phyloP scores from a whole-genome alignment of 2,888 invertebrate species.

The Megastigmus dorsalis region DNA sequence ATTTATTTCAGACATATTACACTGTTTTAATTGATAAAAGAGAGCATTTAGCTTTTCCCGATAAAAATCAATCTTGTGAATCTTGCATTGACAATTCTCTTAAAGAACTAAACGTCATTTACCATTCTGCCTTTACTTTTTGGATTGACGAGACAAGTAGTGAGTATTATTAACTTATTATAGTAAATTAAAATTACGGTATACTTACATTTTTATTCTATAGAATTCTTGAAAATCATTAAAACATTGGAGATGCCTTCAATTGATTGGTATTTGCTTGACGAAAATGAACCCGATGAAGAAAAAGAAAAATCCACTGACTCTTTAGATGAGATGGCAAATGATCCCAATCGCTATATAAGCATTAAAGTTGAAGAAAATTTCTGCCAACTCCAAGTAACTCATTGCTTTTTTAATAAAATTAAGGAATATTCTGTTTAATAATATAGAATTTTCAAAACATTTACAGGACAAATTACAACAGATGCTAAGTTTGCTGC shows the following conservation, averaged over 20 bases:
- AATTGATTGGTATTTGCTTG: constrained; percentile 23
- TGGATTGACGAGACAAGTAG: constrained; percentile 42
- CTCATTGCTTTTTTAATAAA: constrained; percentile 6
- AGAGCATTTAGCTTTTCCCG: constrained; percentile 3
- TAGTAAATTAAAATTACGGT: background rate
- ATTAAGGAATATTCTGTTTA: constrained; percentile 10
- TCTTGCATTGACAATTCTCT: constrained; percentile 27
- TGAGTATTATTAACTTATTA: background rate
- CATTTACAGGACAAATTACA: constrained; percentile 40
- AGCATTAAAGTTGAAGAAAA: constrained; percentile 31
- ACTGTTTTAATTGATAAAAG: constrained; percentile 14
- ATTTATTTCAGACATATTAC: constrained; percentile 34
- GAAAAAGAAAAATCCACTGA: background rate
- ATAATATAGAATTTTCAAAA: background rate
- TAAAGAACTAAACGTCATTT: constrained; percentile 16
- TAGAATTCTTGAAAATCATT: constrained; percentile 33
- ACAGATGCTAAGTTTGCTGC: constrained; percentile 29
- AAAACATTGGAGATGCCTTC: constrained; percentile 33
- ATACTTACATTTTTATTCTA: background rate
- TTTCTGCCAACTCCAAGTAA: constrained; percentile 40
- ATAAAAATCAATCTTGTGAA: constrained; percentile 42
- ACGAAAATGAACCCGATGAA: constrained; percentile 1
- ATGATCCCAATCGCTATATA: constrained; percentile 1
- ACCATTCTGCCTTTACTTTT: constrained; percentile 11
- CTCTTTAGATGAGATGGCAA: background rate